Percentiles rank a stretch among this genome's conserved stretches.
These are phyloP conservation scores for Meles meles DNA, from an alignment of 2,113 vertebrate species.

Conservation along the genomic window DNA sequence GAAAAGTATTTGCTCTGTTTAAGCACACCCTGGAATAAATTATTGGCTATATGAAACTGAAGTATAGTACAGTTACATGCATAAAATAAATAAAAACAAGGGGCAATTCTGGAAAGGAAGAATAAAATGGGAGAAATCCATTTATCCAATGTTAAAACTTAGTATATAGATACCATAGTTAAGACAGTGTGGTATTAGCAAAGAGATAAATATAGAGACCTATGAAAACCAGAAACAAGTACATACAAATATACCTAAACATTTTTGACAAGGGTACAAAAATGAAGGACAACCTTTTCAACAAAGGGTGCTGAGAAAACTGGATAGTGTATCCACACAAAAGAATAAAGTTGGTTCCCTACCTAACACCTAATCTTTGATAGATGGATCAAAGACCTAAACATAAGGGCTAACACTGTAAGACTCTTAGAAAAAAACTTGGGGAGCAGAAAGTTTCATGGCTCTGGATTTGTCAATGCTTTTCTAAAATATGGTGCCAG, in stretches of 20 bases:
- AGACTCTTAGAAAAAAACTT: not conserved
- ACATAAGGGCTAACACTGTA: not conserved
- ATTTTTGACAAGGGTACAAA: not conserved
- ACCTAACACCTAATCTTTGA: not conserved
- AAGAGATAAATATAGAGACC: not conserved
- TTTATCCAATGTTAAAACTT: not conserved
- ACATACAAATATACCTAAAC: not conserved
- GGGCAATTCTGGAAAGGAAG: not conserved
- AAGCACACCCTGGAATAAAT: constrained; percentile 5
- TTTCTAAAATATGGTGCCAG: not conserved
- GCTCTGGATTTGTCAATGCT: not conserved
- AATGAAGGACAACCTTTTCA: not conserved
- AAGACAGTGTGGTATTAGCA: not conserved
- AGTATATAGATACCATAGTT: not conserved
- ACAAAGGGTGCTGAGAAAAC: not conserved
- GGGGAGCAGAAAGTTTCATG: not conserved
- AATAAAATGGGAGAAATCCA: not conserved
- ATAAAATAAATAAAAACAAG: constrained; percentile 8
- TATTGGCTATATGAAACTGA: not conserved
- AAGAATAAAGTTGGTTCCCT: not conserved
- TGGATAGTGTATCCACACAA: not conserved
- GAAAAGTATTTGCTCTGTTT: not conserved
- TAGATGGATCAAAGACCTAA: not conserved
- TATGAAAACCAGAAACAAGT: not conserved
- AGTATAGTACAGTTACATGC: not conserved